phyloP scores from a whole-genome alignment of 2,113 vertebrate genomes.

The Struthio camelus region DNA sequence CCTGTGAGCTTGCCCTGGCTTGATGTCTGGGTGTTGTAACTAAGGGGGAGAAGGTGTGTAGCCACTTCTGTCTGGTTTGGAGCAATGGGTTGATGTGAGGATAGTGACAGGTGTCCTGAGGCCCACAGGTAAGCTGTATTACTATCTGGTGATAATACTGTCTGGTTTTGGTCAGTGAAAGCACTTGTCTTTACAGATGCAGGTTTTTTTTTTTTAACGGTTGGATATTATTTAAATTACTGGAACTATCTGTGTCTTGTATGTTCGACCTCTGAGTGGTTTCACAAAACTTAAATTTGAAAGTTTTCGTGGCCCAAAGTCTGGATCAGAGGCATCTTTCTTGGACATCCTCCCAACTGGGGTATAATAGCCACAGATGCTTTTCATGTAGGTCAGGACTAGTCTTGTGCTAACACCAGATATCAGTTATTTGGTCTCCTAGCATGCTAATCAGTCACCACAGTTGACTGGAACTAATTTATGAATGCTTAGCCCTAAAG shows the following conservation, averaged over 20 bases:
- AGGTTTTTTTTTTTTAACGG: not conserved
- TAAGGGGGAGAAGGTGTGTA: not conserved
- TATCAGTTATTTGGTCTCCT: constrained; percentile 61
- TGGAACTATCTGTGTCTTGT: not conserved
- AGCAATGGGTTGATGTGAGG: fast-evolving
- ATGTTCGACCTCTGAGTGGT: not conserved
- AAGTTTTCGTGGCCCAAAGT: not conserved
- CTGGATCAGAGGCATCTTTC: not conserved
- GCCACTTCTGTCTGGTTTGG: not conserved
- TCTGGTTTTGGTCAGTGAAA: not conserved
- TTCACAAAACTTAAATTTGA: not conserved
- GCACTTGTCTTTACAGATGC: not conserved
- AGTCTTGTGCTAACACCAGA: constrained; percentile 61
- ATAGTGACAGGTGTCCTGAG: not conserved
- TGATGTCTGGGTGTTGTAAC: not conserved
- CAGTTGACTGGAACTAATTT: constrained; percentile 69
- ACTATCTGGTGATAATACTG: not conserved
- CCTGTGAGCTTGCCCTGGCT: not conserved
- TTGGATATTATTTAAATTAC: not conserved
- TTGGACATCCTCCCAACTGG: not conserved
- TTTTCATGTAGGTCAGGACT: constrained; percentile 54
- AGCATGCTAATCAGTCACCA: constrained; percentile 65
- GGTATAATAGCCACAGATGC: not conserved
- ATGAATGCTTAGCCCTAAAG: constrained; percentile 62
- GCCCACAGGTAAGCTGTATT: not conserved